Base-by-base conservation (phyloP, 35 echinoderm and acorn worm genomes). In the Lytechinus variegatus region DNA sequence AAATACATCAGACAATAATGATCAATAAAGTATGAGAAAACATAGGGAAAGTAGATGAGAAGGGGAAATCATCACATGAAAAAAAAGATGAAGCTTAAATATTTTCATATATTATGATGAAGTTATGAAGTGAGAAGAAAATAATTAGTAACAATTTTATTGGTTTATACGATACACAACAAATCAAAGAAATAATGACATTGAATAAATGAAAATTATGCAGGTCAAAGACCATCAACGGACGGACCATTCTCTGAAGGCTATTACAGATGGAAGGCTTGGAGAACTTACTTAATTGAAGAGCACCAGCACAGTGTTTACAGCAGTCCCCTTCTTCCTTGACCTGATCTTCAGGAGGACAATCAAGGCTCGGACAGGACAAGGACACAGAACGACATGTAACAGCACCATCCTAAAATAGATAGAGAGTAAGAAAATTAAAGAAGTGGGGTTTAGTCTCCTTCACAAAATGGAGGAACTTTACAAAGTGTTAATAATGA, bases 241-340 rank as follows among this genome's bases (percentile, higher is more conserved):
- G n/a, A n/a, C n/a, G n/a, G n/a, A n/a, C n/a, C 6, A 4, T 71
- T 6, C 33, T 71, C 24, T 71, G 12, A 1, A 24, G 12, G 12
- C 13, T n/a, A 24, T 71, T 71, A 13, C 0, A 79, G 6, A 0
- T 19, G 19, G n/a, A 3, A 79, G 0, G 6, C 4, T 79, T 4
- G 0, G 19, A 6, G 29, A 52, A 90, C 88, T 33, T 90, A 90
- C 88, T 28, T 44, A 54, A 28, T 54, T 90, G 29, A 10, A 90
- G 89, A 55, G 89, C 94, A 89, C 95, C 96, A 28, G 86, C 56
- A 87, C 98, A 99, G 53, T 91, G 87, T 51, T 94, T 94, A 89
- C 98, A 99, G 94, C 98, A 99, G 0, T 97, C 96, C 9, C 95
- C 97, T 51, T 97, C 94, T 29, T 28, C 27, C 9, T 33, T 54